phyloP scores from a whole-genome alignment of 2,888 invertebrate species.

The Andrena hattorfiana region DNA sequence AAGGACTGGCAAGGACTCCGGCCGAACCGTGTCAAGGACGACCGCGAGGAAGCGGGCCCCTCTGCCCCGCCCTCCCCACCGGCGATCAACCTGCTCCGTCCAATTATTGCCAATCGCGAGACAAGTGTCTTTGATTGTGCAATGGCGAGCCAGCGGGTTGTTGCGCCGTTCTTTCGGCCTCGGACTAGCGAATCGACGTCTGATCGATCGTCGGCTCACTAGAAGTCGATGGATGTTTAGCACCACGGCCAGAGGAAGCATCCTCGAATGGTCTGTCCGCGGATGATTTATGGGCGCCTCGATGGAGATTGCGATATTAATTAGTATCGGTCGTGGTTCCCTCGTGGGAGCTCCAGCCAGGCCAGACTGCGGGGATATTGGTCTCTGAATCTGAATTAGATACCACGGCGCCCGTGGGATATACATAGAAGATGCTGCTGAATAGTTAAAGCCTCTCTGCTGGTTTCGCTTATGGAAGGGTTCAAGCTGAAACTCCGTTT shows the following conservation, averaged over 20 bases:
- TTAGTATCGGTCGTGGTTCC: slow-evolving; percentile 30
- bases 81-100: slow-evolving; percentile 58
- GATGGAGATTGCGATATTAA: slow-evolving; percentile 40
- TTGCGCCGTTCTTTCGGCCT: slow-evolving; percentile 22
- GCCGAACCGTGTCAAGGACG: slow-evolving; percentile 71
- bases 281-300: slow-evolving; percentile 47
- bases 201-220: slow-evolving; percentile 12
- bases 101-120: slow-evolving; percentile 69
- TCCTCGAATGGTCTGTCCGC: background rate
- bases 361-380: background rate
- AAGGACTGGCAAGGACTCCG: slow-evolving; percentile 69
- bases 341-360: slow-evolving; percentile 24
- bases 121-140: slow-evolving; percentile 54
- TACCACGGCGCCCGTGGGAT: too few species aligned
- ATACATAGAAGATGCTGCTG: too few species aligned
- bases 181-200: slow-evolving; percentile 29
- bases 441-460: too few species aligned
- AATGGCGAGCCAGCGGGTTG: slow-evolving; percentile 30
- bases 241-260: slow-evolving; percentile 4
- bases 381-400: too few species aligned
- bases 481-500: too few species aligned
- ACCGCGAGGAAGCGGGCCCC: slow-evolving; percentile 59
- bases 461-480: too few species aligned
- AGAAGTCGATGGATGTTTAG: slow-evolving; percentile 13
- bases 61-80: background rate